Base-by-base conservation (phyloP, 1,140 invertebrate species). In the Coenobita brevimanus region DNA sequence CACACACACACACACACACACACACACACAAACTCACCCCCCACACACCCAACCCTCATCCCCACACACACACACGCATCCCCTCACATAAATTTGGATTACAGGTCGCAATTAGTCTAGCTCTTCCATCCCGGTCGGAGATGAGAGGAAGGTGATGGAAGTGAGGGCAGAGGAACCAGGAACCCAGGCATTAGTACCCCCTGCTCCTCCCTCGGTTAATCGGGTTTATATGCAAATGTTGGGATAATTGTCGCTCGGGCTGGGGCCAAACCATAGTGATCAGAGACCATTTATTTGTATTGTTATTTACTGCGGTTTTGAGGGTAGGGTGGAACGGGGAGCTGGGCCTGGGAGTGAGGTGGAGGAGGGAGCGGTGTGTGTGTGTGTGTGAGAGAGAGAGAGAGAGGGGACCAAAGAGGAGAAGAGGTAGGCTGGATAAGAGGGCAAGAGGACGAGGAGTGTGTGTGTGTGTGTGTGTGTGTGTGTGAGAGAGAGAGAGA, bases 171-270 rank as follows among this genome's bases (percentile, higher is more conserved):
- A 13, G 13, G 33, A n/a, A 30, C 81, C 38, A 43, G 33, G 43
- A 50, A 46, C 46, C 64, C 67, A 33, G 17, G 54, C 78, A 46
- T 24, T 46, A 36, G 21, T 46, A 15, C 54, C 64, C 13, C 60
- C 27, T 64, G n/a, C 69, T 24, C 17, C 60, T 41, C 62, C 50
- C 60, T 43, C 81, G 64, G 41, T 38, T 73, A 50, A 83, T 83
- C 50, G 81, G 50, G 81, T 83, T 83, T 83, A 83, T 83, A 83
- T 83, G 81, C 46, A 83, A 83, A 83, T 83, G 62, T 54, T 13
- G 43, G 30, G 43, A 33, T 83, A 83, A 83, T 83, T 73, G 81
- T 83, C 81, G 43, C 73, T 43, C 43, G 33, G 50, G 43, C 46
- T 30, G 6, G 30, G 33, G 2, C 67, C 21, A 54, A 83, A 83